Evolutionary conservation across 2,888 invertebrate species (phyloP).

Genomic region (Calliopum simillimum): DNA sequence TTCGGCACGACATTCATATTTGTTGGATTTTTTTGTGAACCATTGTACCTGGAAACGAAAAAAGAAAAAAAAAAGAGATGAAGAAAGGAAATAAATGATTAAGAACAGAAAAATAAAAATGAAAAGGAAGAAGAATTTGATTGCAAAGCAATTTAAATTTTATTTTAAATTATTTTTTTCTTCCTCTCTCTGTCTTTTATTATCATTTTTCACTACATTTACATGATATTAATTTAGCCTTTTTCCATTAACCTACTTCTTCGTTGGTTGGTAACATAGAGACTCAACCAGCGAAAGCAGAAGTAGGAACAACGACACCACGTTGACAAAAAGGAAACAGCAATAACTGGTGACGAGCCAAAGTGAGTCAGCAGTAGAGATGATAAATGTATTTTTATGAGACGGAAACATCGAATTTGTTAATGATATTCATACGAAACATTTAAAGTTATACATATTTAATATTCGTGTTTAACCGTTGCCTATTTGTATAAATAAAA

Average conservation of each 20-base stretch:
- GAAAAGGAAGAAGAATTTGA: neutral
- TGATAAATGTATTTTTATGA: too few relatives aligned
- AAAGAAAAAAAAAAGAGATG: neutral
- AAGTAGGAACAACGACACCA: neutral
- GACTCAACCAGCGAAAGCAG: neutral
- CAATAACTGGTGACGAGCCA: neutral
- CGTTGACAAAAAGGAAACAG: neutral
- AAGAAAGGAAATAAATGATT: constrained; percentile 17
- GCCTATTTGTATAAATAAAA: too few relatives aligned
- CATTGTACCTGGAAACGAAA: constrained; percentile 54
- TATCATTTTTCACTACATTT: constrained; percentile 14
- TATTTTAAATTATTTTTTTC: constrained; percentile 11
- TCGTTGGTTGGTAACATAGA: neutral
- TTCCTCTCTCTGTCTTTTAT: constrained; percentile 15
- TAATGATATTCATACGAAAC: too few relatives aligned
- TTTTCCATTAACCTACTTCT: constrained; percentile 40
- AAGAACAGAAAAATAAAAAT: constrained; percentile 12
- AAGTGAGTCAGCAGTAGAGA: too few relatives aligned
- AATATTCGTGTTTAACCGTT: too few relatives aligned
- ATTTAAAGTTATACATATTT: too few relatives aligned
- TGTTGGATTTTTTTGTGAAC: constrained; percentile 43
- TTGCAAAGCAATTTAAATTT: too few relatives aligned
- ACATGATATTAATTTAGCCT: constrained; percentile 39
- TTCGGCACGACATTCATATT: constrained; percentile 63
- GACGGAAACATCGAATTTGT: too few relatives aligned